phyloP scores from a whole-genome alignment of 2,113 vertebrate species.

The Colius striatus region DNA sequence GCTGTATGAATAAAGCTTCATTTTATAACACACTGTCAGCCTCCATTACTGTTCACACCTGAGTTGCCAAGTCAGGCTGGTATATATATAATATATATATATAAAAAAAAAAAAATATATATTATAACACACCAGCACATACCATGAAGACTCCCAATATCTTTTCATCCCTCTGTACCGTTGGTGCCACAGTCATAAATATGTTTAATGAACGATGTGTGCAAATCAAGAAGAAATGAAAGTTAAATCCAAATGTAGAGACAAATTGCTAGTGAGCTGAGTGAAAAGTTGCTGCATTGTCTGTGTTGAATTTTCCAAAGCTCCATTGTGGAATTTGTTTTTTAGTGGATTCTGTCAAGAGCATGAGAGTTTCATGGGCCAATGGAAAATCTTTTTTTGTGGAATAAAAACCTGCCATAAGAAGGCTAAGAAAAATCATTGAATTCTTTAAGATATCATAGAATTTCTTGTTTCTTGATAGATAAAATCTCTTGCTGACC shows the following conservation, averaged over 20 bases:
- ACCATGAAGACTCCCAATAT: background rate
- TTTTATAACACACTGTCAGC: background rate
- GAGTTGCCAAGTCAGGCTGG: background rate
- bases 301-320: background rate
- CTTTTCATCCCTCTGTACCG: background rate
- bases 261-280: background rate
- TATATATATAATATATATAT: no score
- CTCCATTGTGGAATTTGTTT: background rate
- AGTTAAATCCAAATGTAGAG: background rate
- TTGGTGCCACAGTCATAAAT: background rate
- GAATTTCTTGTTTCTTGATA: background rate
- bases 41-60: background rate
- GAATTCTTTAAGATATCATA: background rate
- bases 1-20: background rate
- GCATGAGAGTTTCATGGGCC: background rate
- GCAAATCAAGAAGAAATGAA: background rate
- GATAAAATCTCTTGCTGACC: background rate
- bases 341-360: background rate
- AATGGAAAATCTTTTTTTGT: background rate
- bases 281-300: background rate
- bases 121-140: background rate
- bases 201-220: fast-evolving
- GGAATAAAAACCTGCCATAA: background rate
- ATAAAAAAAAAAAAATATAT: no score
- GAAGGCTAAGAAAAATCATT: background rate